These are phyloP conservation scores for rabbit (Oryctolagus cuniculus) DNA, from an alignment of 2,113 vertebrate species.

Conservation along the genomic window mOryCun1.1 NC_091441.1:117602001-117602500, in stretches of 20 bases:
- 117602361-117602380: neutral
- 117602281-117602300: neutral
- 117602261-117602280: neutral
- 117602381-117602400: slow-evolving; percentile 12
- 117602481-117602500: neutral
- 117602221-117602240: neutral
- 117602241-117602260: neutral
- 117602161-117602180: too few species aligned
- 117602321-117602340: neutral
- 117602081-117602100: neutral
- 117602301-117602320: neutral
- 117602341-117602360: neutral
- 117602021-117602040: too few species aligned
- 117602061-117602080: too few species aligned
- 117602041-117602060: neutral
- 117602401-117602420: neutral
- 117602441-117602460: neutral
- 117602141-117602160: neutral
- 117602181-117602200: neutral
- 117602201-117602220: too few species aligned
- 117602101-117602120: neutral
- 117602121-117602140: too few species aligned
- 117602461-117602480: neutral
- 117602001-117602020: neutral
- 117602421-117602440: neutral